Conservation (phyloP, 2,888 invertebrate species). For the Meteorus colon region DNA sequence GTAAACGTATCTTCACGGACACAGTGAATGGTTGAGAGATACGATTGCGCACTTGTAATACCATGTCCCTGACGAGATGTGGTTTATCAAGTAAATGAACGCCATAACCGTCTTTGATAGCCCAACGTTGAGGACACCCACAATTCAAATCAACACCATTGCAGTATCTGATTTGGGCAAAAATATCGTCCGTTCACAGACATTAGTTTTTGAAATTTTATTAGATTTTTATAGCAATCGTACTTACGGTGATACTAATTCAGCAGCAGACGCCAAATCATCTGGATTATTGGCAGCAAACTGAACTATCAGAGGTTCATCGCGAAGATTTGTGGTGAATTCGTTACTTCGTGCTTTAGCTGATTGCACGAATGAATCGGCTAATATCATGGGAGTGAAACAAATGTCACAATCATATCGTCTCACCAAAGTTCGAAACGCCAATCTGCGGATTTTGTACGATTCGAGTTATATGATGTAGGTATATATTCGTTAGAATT, state of each 20-base stretch:
- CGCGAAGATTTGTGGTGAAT: constrained; percentile 83
- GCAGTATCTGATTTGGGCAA: constrained; percentile 77
- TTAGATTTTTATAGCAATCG: neutral
- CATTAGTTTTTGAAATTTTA: neutral
- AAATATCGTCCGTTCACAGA: neutral
- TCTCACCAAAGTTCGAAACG: constrained; percentile 83
- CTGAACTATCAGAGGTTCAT: constrained; percentile 92
- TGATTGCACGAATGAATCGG: constrained; percentile 94
- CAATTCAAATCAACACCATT: constrained; percentile 98
- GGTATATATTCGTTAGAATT: neutral
- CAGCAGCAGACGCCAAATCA: constrained; percentile 90
- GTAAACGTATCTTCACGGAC: constrained; percentile 93
- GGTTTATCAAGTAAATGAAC: constrained; percentile 88
- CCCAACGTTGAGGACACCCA: constrained; percentile 98
- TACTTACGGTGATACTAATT: constrained; percentile 85
- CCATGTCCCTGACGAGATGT: constrained; percentile 86
- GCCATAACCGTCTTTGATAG: constrained; percentile 92
- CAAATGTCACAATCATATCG: constrained; percentile 91
- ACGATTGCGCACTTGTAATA: constrained; percentile 83
- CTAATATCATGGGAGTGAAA: constrained; percentile 97
- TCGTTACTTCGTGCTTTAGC: constrained; percentile 88
- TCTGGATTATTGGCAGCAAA: constrained; percentile 91
- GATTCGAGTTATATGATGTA: neutral
- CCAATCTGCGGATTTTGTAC: constrained; percentile 40
- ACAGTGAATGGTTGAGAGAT: constrained; percentile 86